Base-by-base conservation (phyloP, 2,888 invertebrate species). In the Drosophila recens region DNA sequence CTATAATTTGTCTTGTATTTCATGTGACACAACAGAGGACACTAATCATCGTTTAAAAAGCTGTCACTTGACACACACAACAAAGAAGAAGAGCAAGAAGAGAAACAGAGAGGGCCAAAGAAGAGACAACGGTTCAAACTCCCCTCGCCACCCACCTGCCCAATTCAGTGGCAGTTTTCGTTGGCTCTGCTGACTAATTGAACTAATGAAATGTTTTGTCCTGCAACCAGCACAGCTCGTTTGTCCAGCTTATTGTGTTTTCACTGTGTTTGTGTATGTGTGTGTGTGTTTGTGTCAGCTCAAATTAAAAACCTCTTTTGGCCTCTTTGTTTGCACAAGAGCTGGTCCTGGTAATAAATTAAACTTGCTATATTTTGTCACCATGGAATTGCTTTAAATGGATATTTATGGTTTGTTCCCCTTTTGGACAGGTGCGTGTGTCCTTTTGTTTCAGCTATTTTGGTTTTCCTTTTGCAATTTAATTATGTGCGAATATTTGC, bases 1-100 rank as follows among this genome's bases (percentile, higher is more conserved):
- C 85, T 82, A 89, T 66, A 84, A 82, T 89, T 80, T 84, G 87
- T 89, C 85, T 84, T 89, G 82, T 89, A 82, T 84, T 73, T 79
- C 69, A 51, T 66, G 69, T 67, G 67, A 56, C 83, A 73, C 52
- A 72, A 63, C 67, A 56, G 62, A 68, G 56, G 58, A 87, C 82
- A 84, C 83, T 89, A 89, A 87, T 87, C 85, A 84, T 84, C 82
- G 75, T 84, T 84, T 84, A 84, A 78, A 87, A 72, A 63, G 82
- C 71, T 73, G 68, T 59, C 79, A 72, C 72, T 76, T 62, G 75
- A 70, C 53, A 57, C 61, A 64, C 56, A 43, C 52, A 67, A 67
- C 53, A 66, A 6, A 34, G 30, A n/a, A 27, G 9, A 9, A 13
- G 9, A 3, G 9, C 23, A 13, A 13, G n/a, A 27, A n/a, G 34